Evolutionary conservation across 1,140 invertebrate species (phyloP).

Genomic region (Drosophila ogumai): DNA sequence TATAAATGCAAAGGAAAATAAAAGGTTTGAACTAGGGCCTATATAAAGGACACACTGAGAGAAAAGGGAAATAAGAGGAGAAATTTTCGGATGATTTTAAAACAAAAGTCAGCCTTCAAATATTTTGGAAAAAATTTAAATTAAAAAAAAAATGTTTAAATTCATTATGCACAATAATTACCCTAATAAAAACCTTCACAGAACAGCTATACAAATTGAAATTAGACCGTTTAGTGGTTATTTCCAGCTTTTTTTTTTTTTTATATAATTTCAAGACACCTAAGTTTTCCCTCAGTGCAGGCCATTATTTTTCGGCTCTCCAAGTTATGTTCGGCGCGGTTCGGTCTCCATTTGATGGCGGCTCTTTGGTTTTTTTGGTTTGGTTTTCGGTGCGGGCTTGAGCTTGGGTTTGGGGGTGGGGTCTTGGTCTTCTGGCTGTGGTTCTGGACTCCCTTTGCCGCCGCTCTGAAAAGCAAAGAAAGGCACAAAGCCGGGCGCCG

Average conservation of each 20-base stretch:
- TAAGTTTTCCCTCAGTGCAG: background rate
- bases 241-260: no score
- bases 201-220: no score
- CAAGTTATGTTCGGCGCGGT: constrained; percentile 1
- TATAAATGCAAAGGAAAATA: background rate
- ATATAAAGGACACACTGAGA: background rate
- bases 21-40: background rate
- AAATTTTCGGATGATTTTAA: background rate
- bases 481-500: constrained; percentile 27
- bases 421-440: constrained; percentile 8
- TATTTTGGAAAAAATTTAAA: no score
- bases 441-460: constrained; percentile 4
- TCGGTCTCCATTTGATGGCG: constrained; percentile 45
- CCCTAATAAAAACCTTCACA: no score
- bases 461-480: constrained; percentile 20
- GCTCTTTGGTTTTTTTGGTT: constrained; percentile 16
- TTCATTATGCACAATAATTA: no score
- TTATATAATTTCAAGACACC: background rate
- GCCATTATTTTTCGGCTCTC: constrained; percentile 27
- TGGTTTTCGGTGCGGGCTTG: constrained; percentile 3
- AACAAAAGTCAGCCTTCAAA: background rate
- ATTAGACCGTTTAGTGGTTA: no score
- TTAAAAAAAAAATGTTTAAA: no score
- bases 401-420: background rate
- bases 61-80: background rate